Conservation (phyloP, 2,113 vertebrate species). For the Alethe castanea region DNA sequence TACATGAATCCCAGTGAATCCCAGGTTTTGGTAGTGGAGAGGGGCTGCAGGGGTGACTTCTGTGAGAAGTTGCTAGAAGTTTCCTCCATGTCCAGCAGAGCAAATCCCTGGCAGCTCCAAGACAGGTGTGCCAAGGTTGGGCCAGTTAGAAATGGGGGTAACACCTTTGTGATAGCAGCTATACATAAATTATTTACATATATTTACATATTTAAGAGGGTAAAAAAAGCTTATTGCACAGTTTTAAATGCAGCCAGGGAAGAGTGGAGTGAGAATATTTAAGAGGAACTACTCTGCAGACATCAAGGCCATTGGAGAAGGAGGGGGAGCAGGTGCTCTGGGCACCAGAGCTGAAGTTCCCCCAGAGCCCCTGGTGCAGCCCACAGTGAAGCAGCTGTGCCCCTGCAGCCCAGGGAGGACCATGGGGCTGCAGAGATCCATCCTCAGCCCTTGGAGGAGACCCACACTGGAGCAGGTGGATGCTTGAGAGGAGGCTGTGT, state of each 20-base stretch:
- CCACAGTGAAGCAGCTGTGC: neutral
- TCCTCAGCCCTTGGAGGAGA: neutral
- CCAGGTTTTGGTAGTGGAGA: neutral
- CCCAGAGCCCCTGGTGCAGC: accelerated
- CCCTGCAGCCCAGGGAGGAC: neutral
- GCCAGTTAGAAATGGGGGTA: neutral
- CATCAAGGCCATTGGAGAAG: neutral
- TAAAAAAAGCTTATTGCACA: neutral
- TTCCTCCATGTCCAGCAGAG: neutral
- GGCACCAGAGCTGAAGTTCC: neutral
- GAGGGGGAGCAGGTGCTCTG: accelerated
- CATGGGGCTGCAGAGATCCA: accelerated
- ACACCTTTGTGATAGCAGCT: neutral
- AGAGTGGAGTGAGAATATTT: neutral
- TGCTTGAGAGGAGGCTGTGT: neutral
- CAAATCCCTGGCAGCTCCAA: neutral
- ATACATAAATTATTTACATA: neutral
- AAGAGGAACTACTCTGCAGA: neutral
- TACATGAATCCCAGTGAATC: neutral
- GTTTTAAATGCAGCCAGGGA: neutral
- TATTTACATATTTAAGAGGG: neutral
- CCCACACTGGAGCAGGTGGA: too few species aligned
- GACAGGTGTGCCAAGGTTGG: neutral
- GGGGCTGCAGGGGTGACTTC: neutral
- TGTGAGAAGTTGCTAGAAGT: neutral